Conservation (phyloP, 2,797 vertebrate species). For the Sebastes vulpes region DNA sequence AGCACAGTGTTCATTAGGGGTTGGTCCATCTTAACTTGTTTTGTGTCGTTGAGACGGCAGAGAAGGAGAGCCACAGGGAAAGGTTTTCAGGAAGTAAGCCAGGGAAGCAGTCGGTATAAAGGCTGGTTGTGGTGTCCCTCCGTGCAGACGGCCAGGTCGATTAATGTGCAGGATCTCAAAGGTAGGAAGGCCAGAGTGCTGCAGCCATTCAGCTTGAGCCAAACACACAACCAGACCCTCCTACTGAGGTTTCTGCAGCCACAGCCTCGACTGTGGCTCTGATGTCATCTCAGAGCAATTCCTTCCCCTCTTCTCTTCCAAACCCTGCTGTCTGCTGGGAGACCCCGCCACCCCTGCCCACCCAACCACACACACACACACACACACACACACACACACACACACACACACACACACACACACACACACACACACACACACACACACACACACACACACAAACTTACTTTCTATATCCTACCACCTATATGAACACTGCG, state of each 20-base stretch:
- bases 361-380: neutral
- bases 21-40: neutral
- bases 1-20: neutral
- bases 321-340: conserved; percentile 25
- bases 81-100: conserved; percentile 21
- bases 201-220: conserved; percentile 63
- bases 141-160: conserved; percentile 5
- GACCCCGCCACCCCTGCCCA: conserved; percentile 11
- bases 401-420: neutral
- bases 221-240: conserved; percentile 56
- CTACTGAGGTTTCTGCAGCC: conserved; percentile 59
- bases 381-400: too few species aligned
- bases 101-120: conserved; percentile 10
- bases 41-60: neutral
- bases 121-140: conserved; percentile 8
- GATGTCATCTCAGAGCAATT: conserved; percentile 73
- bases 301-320: conserved; percentile 34
- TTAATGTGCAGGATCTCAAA: conserved; percentile 45
- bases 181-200: conserved; percentile 34
- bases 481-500: conserved; percentile 39
- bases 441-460: neutral
- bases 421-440: neutral
- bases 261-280: conserved; percentile 53
- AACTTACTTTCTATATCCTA: conserved; percentile 22
- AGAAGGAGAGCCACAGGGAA: neutral